Evolutionary conservation across 2,888 invertebrate genomes (phyloP).

Genomic region (Tinea trinotella): DNA sequence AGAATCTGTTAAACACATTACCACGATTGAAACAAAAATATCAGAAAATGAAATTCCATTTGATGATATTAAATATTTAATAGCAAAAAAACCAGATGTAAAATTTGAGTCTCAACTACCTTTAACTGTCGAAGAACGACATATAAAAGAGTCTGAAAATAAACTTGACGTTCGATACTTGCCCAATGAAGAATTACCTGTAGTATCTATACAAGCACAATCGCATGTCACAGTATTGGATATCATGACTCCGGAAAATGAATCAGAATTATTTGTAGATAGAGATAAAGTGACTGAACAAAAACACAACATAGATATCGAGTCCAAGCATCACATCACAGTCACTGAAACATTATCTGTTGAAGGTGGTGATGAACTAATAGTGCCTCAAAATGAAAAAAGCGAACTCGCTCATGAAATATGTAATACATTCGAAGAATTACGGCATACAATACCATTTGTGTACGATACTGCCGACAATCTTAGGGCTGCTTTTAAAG

Average conservation of each 20-base stretch:
- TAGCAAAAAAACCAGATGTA: slow-evolving; percentile 28
- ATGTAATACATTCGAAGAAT: slow-evolving; percentile 28
- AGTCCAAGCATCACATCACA: slow-evolving; percentile 38
- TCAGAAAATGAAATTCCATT: slow-evolving; percentile 55
- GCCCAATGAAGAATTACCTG: slow-evolving; percentile 32
- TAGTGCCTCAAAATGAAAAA: slow-evolving; percentile 28
- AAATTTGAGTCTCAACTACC: slow-evolving; percentile 36
- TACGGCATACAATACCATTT: background rate
- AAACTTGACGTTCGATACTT: slow-evolving; percentile 26
- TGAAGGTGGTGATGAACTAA: slow-evolving; percentile 35
- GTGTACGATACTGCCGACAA: slow-evolving; percentile 19
- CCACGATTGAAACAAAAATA: slow-evolving; percentile 61
- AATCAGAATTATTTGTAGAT: slow-evolving; percentile 30
- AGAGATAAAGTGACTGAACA: slow-evolving; percentile 26
- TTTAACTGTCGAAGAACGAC: slow-evolving; percentile 39
- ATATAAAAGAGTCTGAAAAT: slow-evolving; percentile 36
- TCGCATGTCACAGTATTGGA: slow-evolving; percentile 42
- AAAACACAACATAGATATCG: slow-evolving; percentile 35
- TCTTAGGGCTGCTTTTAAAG: slow-evolving; percentile 19
- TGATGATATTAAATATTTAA: slow-evolving; percentile 24
- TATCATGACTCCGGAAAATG: slow-evolving; percentile 38
- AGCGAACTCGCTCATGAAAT: slow-evolving; percentile 31
- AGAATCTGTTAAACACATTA: slow-evolving; percentile 61
- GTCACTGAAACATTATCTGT: slow-evolving; percentile 43
- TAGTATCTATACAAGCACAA: slow-evolving; percentile 35